Evolutionary conservation across 2,888 invertebrate species (phyloP), one percentile per base, ranked within the genome.

Genomic region (Poecilobothrus nobilitatus): DNA sequence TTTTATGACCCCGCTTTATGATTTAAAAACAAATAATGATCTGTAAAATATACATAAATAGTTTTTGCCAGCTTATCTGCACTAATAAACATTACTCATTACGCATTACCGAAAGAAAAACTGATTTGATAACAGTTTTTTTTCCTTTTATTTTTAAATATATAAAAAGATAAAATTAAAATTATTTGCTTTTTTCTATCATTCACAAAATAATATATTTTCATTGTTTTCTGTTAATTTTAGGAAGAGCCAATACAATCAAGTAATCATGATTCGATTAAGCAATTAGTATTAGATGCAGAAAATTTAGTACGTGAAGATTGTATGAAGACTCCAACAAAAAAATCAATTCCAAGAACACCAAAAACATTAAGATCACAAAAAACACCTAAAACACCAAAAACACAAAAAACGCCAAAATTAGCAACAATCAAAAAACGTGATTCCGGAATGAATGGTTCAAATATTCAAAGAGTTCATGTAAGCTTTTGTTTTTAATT

Each of bases 211-310:
- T 15, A 53, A 53, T 53, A n/a, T 44, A 53, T 53, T 53, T 37
- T 37, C 8, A 53, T 53, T 53, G 15, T 53, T 53, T 65, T 53
- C 63, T 66, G 69, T 62, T 69, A 65, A 67, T 66, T 67, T 8
- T 18, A 65, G 65, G 65, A 65, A 65, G 65, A 65, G 53, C 53
- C 15, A 18, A 12, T 53, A 18, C 15, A 9, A 69, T 18, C 53
- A 69, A 70, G 69, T 62, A 69, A 69, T 63, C 88, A 87, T 76
- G 84, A 84, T 75, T 87, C 88, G 77, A 89, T 91, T 74, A 88
- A 89, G 76, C 87, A 89, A 79, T 83, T 94, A 70, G 91, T 93
- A 71, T 88, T 89, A 74, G 88, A 91, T 76, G 93, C 91, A 20
- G 93, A 93, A 78, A 89, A 90, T 80, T 84, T 93, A 79, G 91